Evolutionary conservation across 2,113 vertebrate genomes (phyloP), one percentile per base, ranked within the genome.

Genomic region (Toxotes chatareus): DNA sequence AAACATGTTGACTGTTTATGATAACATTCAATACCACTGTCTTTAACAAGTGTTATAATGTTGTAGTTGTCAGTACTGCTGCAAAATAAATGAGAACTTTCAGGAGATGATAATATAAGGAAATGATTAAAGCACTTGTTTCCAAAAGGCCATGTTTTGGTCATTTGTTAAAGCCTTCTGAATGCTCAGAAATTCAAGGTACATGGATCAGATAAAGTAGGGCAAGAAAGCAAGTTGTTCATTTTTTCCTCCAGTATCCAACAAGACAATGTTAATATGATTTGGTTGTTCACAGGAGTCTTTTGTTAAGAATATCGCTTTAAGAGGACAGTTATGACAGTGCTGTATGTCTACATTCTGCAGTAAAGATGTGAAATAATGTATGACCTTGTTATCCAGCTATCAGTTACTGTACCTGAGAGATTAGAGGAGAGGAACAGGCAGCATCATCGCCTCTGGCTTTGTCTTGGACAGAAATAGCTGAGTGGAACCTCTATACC

Each of bases 381-480:
- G 12, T 55, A 19, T 73, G 57, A 64, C 69, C 79, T 81, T 55
- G 36, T 71, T 85, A 63, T 88, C 59, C 19, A 63, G 5, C 66
- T 61, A 67, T 73, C 61, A 32, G 11, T 61, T 67, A 46, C 64
- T 67, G 62, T 61, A 74, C 80, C 87, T 71, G 66, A 78, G 69
- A 72, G 66, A 71, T 75, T 36, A 57, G 10, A 60, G 44, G 12
- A 85, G 47, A 76, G 27, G 67, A 34, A 57, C 8, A 66, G 49
- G 42, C 71, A 76, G 47, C 63, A 51, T 17, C 49, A 23, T 14
- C 2, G 31, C 77, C 70, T 57, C 76, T 49, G 72, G 78, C 64
- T 73, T 73, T 71, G 56, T 67, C 34, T 42, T 42, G 7, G 34
- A 61, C 53, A 73, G 44, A 75, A 69, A 81, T 68, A 82, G 73